Evolutionary conservation across 2,888 invertebrate species (phyloP).

Genomic region (Antheraea yamamai): DNA sequence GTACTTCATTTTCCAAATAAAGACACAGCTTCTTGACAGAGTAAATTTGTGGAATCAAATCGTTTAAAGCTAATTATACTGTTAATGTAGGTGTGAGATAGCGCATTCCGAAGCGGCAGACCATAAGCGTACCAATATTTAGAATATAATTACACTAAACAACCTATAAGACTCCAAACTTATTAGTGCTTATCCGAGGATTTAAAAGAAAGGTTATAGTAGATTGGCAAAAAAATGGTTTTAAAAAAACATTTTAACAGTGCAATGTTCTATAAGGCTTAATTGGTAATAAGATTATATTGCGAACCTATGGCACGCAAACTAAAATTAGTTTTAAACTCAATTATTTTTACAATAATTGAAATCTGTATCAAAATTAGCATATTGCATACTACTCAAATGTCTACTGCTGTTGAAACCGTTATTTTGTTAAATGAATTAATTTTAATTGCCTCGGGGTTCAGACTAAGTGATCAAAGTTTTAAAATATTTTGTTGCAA

Average conservation of each 20-base stretch:
- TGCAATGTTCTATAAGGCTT: neutral
- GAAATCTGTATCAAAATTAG: neutral
- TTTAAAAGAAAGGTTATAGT: neutral
- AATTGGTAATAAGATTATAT: neutral
- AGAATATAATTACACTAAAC: no score
- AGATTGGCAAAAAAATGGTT: neutral
- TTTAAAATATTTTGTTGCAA: neutral
- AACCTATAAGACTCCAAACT: no score
- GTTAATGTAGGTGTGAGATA: no score
- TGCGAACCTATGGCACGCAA: neutral
- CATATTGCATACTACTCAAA: neutral
- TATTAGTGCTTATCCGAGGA: no score
- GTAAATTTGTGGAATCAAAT: no score
- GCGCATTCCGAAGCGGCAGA: no score
- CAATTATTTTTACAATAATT: neutral
- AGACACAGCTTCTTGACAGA: no score
- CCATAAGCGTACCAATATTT: no score
- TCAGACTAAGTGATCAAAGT: neutral
- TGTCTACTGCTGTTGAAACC: neutral
- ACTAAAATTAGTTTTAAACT: neutral
- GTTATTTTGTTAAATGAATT: neutral
- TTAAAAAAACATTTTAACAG: neutral
- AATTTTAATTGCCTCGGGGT: neutral
- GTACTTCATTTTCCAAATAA: neutral
- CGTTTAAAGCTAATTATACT: no score